phyloP scores from a whole-genome alignment of 2,113 vertebrate genomes.

The Phasianus colchicus region DNA sequence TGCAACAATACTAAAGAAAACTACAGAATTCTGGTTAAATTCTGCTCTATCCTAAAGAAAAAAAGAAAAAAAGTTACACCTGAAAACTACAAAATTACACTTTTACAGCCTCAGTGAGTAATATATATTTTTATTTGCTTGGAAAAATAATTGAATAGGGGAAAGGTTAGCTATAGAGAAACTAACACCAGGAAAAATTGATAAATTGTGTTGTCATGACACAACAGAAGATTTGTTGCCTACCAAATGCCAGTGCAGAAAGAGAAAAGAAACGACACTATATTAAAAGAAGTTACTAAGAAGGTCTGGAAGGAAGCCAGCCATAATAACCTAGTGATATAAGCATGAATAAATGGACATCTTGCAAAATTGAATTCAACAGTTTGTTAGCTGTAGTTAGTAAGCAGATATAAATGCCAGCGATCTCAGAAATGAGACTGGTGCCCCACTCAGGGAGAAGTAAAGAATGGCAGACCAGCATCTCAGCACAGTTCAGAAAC shows the following conservation, averaged over 20 bases:
- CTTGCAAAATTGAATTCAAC: conserved; percentile 20
- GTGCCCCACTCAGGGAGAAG: conserved; percentile 52
- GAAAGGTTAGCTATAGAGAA: background rate
- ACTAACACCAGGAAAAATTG: background rate
- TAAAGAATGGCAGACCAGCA: conserved; percentile 26
- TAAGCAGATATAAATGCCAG: background rate
- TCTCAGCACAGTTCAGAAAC: background rate
- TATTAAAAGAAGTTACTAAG: conserved; percentile 44
- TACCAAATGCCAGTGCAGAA: conserved; percentile 6
- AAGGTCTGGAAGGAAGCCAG: conserved; percentile 50
- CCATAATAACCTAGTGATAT: conserved; percentile 49
- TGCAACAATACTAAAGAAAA: background rate
- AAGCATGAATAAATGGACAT: conserved; percentile 48
- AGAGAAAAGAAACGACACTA: background rate
- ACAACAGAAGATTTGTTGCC: conserved; percentile 41
- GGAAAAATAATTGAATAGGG: background rate
- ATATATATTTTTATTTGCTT: background rate
- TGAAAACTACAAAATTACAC: background rate
- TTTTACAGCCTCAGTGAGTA: background rate
- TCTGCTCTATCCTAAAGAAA: background rate
- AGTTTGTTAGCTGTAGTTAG: background rate
- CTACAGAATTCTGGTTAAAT: background rate
- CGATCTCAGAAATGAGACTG: background rate
- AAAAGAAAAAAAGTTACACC: background rate
- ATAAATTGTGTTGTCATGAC: conserved; percentile 9